Evolutionary conservation across 2,113 vertebrate genomes (phyloP).

Genomic region (Mesoclemmys tuberculata): DNA sequence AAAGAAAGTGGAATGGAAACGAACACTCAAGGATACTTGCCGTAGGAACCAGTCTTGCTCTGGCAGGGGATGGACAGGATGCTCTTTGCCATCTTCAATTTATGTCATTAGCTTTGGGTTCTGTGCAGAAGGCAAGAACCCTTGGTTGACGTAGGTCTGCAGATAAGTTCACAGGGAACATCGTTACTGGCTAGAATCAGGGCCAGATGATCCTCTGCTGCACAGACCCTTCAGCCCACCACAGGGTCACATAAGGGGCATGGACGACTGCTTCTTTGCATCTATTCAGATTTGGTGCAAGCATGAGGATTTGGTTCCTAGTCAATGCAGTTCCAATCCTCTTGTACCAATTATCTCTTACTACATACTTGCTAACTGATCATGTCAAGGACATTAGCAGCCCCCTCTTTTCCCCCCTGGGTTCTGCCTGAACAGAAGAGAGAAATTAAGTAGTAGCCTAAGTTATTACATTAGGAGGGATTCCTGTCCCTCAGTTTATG

Average conservation of each 20-base stretch:
- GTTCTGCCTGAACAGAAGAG: neutral
- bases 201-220: neutral
- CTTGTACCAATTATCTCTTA: constrained; percentile 30
- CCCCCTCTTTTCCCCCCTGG: neutral
- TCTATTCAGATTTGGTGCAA: neutral
- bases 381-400: constrained; percentile 28
- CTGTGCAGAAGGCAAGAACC: neutral
- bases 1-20: neutral
- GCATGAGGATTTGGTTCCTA: neutral
- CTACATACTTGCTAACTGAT: constrained; percentile 22
- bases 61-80: neutral
- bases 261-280: neutral
- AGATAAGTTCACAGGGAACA: neutral
- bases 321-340: neutral
- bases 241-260: accelerated
- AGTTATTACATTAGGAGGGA: neutral
- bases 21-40: neutral
- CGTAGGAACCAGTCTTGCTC: neutral
- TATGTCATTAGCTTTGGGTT: neutral
- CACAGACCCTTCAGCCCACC: neutral
- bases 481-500: neutral
- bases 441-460: neutral
- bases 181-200: neutral
- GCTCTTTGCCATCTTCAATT: accelerated
- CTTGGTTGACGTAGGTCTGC: neutral